A percentile compares a stretch with the other conserved stretches of the same genome.
Conservation (phyloP, 2,888 invertebrate genomes). For the Agrotis ipsilon region DNA sequence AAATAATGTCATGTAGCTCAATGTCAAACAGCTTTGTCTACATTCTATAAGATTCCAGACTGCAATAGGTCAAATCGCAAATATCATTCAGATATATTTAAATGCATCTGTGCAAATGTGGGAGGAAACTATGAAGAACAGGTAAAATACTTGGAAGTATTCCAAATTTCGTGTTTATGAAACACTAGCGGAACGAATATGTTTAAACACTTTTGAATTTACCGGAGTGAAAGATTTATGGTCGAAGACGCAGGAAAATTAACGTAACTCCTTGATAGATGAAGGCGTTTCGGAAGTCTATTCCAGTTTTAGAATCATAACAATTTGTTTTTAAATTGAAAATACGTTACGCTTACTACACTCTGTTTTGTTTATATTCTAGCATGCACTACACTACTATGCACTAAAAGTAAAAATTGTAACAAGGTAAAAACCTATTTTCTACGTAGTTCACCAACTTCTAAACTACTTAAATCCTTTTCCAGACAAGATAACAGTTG, state of each 20-base stretch:
- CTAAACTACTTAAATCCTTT: conserved; percentile 39
- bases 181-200: conserved; percentile 42
- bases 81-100: conserved; percentile 49
- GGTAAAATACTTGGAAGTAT: conserved; percentile 56
- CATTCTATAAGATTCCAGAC: conserved; percentile 49
- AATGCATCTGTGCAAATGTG: conserved; percentile 52
- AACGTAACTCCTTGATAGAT: background rate
- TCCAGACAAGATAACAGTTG: conserved; percentile 50
- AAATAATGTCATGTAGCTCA: conserved; percentile 33
- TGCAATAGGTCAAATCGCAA: conserved; percentile 60
- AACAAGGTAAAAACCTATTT: background rate
- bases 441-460: conserved; percentile 14
- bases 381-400: no score
- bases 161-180: conserved; percentile 60
- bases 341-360: no score
- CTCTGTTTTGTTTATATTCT: background rate
- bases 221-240: conserved; percentile 44
- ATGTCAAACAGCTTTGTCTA: conserved; percentile 35
- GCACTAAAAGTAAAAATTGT: no score
- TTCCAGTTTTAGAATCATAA: conserved; percentile 7
- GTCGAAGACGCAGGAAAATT: conserved; percentile 3
- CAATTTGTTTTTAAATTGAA: background rate
- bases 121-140: conserved; percentile 21
- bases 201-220: conserved; percentile 40
- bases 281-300: background rate